Base-by-base conservation (phyloP, 2,113 vertebrate genomes). In the Aspiorhynchus laticeps region DNA sequence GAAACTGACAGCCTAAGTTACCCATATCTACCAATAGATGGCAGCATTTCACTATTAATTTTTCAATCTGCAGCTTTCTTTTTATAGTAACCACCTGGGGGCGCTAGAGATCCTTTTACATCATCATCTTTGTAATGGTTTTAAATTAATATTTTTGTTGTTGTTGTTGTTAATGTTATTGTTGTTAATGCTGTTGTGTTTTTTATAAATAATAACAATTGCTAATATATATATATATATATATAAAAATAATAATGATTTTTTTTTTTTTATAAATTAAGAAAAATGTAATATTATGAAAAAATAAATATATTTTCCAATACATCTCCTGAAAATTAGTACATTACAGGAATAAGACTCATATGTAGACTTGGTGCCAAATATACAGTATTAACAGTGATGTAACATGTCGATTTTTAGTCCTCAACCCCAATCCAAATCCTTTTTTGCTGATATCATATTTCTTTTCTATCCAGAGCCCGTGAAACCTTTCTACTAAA, bases 1-100 rank as follows among this genome's bases (percentile, higher is more conserved):
- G 14, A 38, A 6, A 12, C 33, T 59, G 21, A 41, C 24, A 2
- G 14, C 2, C 28, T 15, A 19, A 83, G 8, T 75, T 33, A 36
- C 9, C 3, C 6, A 26, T 26, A 17, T 51, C 17, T 31, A 80
- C 43, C 88, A 80, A 7, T n/a, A 87, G 88, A 89, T 82, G 76
- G 67, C 56, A 78, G 73, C 65, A 87, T 74, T 84, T 84, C 43
- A 80, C 53, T 15, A 17, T 65, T 0, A n/a, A 10, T 46, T n/a
- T 43, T 61, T 26, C 14, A 46, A 61, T 2, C 11, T 43, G 63
- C 5, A 31, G 5, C n/a, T 7, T 61, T 9, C 7, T 59, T 53
- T 65, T 15, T 28, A 31, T 43, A 26, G 51, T 1, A 38, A 59
- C 61, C 48, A 80, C 77, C 19, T 53, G 77, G 38, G 85, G 65